phyloP scores from a whole-genome alignment of 2,113 vertebrate species.

The Ailurus styani region DNA sequence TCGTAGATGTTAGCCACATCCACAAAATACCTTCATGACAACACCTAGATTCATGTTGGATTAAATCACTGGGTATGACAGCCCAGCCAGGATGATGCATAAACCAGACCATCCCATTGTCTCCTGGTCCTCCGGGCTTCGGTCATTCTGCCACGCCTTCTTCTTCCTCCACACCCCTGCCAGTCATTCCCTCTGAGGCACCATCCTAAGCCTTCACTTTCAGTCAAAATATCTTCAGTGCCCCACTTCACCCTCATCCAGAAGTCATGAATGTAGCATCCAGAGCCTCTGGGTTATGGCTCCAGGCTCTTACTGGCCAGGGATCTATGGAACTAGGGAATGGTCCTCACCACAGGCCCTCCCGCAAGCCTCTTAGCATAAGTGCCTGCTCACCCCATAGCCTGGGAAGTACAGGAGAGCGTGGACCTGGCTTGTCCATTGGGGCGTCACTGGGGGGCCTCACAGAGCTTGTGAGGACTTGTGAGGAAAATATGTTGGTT shows the following conservation, averaged over 20 bases:
- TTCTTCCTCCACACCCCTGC: background rate
- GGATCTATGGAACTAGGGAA: background rate
- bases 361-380: accelerated
- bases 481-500: background rate
- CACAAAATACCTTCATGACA: background rate
- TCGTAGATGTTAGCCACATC: background rate
- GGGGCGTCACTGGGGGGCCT: background rate
- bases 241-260: background rate
- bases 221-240: background rate
- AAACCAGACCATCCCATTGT: background rate
- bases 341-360: background rate
- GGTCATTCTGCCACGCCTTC: background rate
- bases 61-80: background rate
- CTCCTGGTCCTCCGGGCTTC: background rate
- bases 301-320: background rate
- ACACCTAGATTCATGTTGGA: background rate
- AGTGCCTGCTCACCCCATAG: background rate
- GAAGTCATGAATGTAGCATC: background rate
- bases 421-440: background rate
- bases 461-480: background rate
- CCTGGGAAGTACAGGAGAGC: background rate
- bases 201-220: background rate
- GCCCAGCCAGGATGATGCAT: background rate
- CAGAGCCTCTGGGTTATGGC: background rate
- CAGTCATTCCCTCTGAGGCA: background rate